Base-by-base conservation (phyloP, 1,140 invertebrate species). In the Oedothorax gibbosus region DNA sequence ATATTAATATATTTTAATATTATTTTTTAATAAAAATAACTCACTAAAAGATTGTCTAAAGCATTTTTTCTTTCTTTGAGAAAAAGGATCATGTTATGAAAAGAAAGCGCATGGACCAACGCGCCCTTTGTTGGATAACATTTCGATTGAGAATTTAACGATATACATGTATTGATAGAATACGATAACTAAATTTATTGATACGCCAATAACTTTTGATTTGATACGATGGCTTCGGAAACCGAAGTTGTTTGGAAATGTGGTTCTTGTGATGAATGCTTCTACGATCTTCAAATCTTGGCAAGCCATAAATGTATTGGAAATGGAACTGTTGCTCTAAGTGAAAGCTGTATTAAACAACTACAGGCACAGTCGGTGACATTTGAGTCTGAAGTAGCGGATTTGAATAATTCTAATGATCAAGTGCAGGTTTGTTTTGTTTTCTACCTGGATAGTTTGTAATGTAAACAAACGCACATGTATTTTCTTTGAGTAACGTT, bases 271-370 rank as follows among this genome's bases (percentile, higher is more conserved):
- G 75, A 85, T 60, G 83, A 85, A 14, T 85, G 83, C 35, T 85
- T 85, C 49, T 85, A 78, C 49, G 83, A 85, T 78, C 20, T 85
- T 51, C 83, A 85, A 53, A 78, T 78, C 15, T 78, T 85, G 21
- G 83, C 83, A 6, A 85, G 75, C 62, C 83, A 85, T 71, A 85
- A 85, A 85, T 85, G 83, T 21, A 77, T 85, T n/a, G 75, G 75
- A 62, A 85, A 85, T 78, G 72, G 56, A 12, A 56, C 65, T 50
- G 35, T 75, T 20, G 81, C 76, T 50, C 51, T 84, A 14, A 71
- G n/a, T 62, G 73, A 78, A 4, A 77, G 75, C 54, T 77, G 75
- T 60, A 85, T 85, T 9, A 85, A 85, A 71, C 64, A 85, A 53
- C 75, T 85, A 51, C 73, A 85, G 71, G 83, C 71, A 10, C 73